A percentile compares a stretch with the other conserved stretches of the same genome.
These are phyloP conservation scores for Mimumesa dahlbomi DNA, from an alignment of 2,888 invertebrate species.

Conservation along the genomic window DNA sequence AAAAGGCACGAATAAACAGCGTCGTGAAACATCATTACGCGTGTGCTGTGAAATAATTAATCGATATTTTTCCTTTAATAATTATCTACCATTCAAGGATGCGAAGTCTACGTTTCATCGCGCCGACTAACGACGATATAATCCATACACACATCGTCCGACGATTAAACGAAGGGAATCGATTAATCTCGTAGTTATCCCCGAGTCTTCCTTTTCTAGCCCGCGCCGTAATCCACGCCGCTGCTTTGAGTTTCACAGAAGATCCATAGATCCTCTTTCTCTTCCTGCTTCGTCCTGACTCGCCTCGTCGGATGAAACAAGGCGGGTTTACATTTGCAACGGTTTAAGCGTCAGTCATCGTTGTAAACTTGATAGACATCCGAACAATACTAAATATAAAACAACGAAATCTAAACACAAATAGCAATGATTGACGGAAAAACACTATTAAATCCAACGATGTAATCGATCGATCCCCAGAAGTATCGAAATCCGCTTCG, in stretches of 20 bases:
- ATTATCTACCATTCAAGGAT: constrained; percentile 23
- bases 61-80: constrained; percentile 28
- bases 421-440: too few species aligned
- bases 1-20: not conserved
- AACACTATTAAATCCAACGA: too few species aligned
- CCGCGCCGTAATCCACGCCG: constrained; percentile 53
- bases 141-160: constrained; percentile 34
- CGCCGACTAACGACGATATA: constrained; percentile 27
- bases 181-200: constrained; percentile 57
- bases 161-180: constrained; percentile 49
- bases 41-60: constrained; percentile 36
- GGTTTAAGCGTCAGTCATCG: constrained; percentile 37
- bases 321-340: constrained; percentile 26
- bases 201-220: constrained; percentile 49
- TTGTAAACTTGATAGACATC: constrained; percentile 31
- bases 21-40: too few species aligned
- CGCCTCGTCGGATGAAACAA: constrained; percentile 16
- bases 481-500: too few species aligned
- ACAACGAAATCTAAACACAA: too few species aligned
- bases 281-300: not conserved
- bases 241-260: constrained; percentile 49
- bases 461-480: too few species aligned
- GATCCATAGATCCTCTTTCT: constrained; percentile 20
- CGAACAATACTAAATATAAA: too few species aligned
- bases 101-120: constrained; percentile 27